phyloP scores from a whole-genome alignment of 2,113 vertebrate genomes.

The Mesitornis unicolor region DNA sequence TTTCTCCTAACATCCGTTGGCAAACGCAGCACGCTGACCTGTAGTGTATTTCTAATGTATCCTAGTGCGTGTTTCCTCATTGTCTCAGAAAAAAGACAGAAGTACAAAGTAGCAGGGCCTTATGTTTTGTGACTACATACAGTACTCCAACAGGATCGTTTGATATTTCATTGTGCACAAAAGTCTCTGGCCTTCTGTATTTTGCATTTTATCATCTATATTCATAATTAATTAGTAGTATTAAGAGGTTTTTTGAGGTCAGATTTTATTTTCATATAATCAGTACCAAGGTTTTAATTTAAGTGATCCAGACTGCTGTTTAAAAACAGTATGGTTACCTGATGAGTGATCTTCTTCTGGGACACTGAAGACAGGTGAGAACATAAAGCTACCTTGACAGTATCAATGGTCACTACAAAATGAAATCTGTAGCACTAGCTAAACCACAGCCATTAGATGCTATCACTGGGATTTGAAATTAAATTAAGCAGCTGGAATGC shows the following conservation, averaged over 20 bases:
- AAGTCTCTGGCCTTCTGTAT: background rate
- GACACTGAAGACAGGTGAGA: background rate
- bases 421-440: constrained; percentile 37
- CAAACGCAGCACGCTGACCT: background rate
- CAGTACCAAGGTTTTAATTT: background rate
- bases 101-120: background rate
- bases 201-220: background rate
- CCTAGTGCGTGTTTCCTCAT: background rate
- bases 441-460: constrained; percentile 19
- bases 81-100: background rate
- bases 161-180: background rate
- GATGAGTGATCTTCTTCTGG: background rate
- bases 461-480: constrained; percentile 53
- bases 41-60: background rate
- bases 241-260: background rate
- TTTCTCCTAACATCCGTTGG: background rate
- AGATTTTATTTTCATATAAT: background rate
- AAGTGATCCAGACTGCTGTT: background rate
- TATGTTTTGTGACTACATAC: background rate
- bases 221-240: background rate
- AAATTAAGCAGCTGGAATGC: constrained; percentile 65
- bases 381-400: background rate
- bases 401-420: constrained; percentile 23
- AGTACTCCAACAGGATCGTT: background rate
- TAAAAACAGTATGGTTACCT: background rate